Percentiles rank a stretch among this genome's conserved stretches.
Conservation (phyloP, 2,888 invertebrate species). For the Zaprionus lineosus region DNA sequence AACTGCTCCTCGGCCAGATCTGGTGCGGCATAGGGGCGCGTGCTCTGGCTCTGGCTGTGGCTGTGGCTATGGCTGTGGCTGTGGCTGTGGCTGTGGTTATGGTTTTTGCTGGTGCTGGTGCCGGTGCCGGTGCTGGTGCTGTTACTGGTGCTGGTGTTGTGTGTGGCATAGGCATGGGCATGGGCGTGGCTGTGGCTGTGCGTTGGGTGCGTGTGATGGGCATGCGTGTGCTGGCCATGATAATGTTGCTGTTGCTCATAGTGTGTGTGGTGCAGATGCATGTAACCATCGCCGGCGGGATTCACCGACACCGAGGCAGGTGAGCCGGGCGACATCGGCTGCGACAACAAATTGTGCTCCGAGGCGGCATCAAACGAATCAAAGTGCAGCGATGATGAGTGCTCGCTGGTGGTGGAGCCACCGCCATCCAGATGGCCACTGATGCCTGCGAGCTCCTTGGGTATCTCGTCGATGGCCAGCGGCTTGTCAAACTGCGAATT, state of each 20-base stretch:
- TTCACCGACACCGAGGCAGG: slow-evolving; percentile 76
- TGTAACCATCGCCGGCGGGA: slow-evolving; percentile 69
- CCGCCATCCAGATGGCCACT: slow-evolving; percentile 54
- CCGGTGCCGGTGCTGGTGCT: slow-evolving; percentile 21
- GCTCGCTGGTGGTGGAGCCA: slow-evolving; percentile 70
- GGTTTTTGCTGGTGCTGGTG: slow-evolving; percentile 29
- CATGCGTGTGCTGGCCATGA: slow-evolving; percentile 35
- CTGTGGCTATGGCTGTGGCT: slow-evolving; percentile 31
- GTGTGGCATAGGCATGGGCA: slow-evolving; percentile 32
- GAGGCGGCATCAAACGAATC: slow-evolving; percentile 81
- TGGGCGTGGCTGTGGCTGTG: slow-evolving; percentile 36
- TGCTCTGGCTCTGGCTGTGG: slow-evolving; percentile 65
- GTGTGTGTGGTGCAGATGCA: slow-evolving; percentile 68
- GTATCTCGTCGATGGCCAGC: slow-evolving; percentile 80
- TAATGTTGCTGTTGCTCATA: slow-evolving; percentile 39
- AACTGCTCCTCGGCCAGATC: slow-evolving; percentile 79
- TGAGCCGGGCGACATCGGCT: slow-evolving; percentile 76
- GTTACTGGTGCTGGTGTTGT: slow-evolving; percentile 18
- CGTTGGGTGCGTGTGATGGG: slow-evolving; percentile 11
- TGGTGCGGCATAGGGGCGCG: slow-evolving; percentile 63
- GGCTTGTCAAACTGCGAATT: slow-evolving; percentile 81
- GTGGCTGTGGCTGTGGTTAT: slow-evolving; percentile 36
- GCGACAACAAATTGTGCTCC: slow-evolving; percentile 79
- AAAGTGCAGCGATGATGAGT: slow-evolving; percentile 77
- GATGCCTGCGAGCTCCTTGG: slow-evolving; percentile 64